Base-by-base conservation (phyloP, 2,888 invertebrate genomes). In the Patella caerulea region DNA sequence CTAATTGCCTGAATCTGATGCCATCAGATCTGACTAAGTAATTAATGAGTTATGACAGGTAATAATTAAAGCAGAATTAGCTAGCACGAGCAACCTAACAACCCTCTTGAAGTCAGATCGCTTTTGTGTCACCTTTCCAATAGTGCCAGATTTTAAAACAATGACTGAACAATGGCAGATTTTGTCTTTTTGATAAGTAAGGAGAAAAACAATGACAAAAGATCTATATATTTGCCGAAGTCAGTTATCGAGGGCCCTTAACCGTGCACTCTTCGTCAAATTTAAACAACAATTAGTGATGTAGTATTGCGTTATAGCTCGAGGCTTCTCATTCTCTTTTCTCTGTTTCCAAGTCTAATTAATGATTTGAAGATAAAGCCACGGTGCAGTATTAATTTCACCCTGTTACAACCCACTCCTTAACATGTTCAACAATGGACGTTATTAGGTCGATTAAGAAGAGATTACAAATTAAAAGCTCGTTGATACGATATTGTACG, bases 61-160 rank as follows among this genome's bases (percentile, higher is more conserved):
- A 19, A n/a, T 65, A 65, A 65, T 65, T 65, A 65, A 65, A 65
- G n/a, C n/a, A 19, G 65, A 65, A 65, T 65, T 65, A 65, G 56
- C 56, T 65, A 65, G n/a, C 65, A 19, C 19, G n/a, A 65, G 19
- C 65, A 19, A 65, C 65, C 65, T 65, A 19, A 65, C 19, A 65
- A 19, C 65, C 65, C 19, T 45, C 45, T 45, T 45, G 45, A 45
- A 45, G 45, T 45, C 45, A 7, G 45, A 45, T 7, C 45, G 45
- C 45, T 45, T 45, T 45, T 45, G 45, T 45, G 45, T 45, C 45
- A 45, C 45, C 45, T 45, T 45, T 45, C 9, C 45, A 45, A 45
- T 45, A 7, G 45, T 45, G 45, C 45, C 45, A 45, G 45, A 45
- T 45, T 45, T 45, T 45, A 45, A 45, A 45, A 45, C 45, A 45